Evolutionary conservation across 2,113 vertebrate species (phyloP).

Genomic region (Micronycteris hirsuta): DNA sequence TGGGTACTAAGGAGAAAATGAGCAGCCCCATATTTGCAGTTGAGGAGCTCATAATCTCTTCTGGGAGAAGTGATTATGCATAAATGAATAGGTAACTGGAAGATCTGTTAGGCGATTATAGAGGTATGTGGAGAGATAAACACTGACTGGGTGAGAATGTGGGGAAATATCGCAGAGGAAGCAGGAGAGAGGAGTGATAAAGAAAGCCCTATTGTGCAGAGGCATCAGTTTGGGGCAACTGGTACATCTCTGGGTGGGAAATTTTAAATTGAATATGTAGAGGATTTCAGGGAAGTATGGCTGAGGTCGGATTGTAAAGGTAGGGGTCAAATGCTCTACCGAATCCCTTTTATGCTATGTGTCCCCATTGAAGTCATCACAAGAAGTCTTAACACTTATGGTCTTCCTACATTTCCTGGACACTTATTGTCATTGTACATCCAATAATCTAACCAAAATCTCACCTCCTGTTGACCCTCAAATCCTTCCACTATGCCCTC

Average conservation of each 20-base stretch:
- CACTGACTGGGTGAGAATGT: not conserved
- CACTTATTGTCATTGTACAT: not conserved
- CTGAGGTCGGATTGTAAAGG: not conserved
- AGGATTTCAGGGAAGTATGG: not conserved
- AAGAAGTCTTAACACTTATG: not conserved
- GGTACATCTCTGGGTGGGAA: not conserved
- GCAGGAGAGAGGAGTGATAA: not conserved
- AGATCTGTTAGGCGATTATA: not conserved
- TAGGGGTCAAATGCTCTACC: not conserved
- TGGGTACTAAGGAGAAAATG: not conserved
- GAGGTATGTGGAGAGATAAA: not conserved
- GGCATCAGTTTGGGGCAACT: not conserved
- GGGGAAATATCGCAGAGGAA: not conserved
- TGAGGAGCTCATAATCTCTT: not conserved
- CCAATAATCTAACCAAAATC: not conserved
- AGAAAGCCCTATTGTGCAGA: not conserved
- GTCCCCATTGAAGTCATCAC: not conserved
- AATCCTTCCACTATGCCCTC: not conserved
- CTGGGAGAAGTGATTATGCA: not conserved
- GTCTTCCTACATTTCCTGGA: not conserved
- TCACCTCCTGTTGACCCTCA: not conserved
- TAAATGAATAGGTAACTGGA: not conserved
- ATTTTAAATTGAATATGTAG: not conserved
- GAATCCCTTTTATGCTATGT: not conserved
- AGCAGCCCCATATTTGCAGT: not conserved